Percentiles rank a stretch among this genome's conserved stretches.
Evolutionary conservation across 1,140 invertebrate species (phyloP).

Genomic region (Probaryconus sp.): DNA sequence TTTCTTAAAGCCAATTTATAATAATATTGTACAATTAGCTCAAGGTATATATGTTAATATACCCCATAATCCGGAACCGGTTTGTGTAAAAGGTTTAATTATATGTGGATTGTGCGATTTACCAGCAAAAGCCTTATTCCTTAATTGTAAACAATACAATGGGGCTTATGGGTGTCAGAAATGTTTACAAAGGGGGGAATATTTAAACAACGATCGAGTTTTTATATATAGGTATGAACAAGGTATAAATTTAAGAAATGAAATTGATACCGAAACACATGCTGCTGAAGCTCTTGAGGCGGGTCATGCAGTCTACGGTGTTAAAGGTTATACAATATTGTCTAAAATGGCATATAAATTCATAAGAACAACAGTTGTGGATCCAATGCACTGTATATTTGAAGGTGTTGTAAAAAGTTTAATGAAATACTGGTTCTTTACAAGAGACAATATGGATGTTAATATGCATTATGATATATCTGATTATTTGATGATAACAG

Average conservation of each 20-base stretch:
- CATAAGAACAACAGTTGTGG: constrained; percentile 25
- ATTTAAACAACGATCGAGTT: background rate
- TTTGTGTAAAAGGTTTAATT: constrained; percentile 3
- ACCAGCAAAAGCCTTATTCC: constrained; percentile 24
- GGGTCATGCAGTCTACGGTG: constrained; percentile 11
- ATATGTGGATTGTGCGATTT: constrained; percentile 32
- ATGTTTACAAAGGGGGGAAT: background rate
- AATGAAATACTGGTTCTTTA: constrained; percentile 24
- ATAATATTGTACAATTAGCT: no score
- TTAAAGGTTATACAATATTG: constrained; percentile 25
- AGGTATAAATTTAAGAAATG: constrained; percentile 17
- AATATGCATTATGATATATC: no score
- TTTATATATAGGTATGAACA: background rate
- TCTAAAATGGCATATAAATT: constrained; percentile 9
- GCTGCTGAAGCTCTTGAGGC: constrained; percentile 8
- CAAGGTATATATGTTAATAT: no score
- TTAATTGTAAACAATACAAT: constrained; percentile 14
- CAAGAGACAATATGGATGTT: no score
- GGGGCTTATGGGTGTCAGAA: background rate
- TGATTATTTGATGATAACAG: no score
- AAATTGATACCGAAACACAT: constrained; percentile 21
- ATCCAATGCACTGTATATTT: constrained; percentile 48
- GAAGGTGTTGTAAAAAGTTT: constrained; percentile 33
- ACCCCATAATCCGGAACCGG: background rate
- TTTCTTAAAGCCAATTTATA: no score